A percentile compares a stretch with the other conserved stretches of the same genome.
Conservation (phyloP, 2,797 vertebrate genomes). For the Halcyon leucocephala region DNA sequence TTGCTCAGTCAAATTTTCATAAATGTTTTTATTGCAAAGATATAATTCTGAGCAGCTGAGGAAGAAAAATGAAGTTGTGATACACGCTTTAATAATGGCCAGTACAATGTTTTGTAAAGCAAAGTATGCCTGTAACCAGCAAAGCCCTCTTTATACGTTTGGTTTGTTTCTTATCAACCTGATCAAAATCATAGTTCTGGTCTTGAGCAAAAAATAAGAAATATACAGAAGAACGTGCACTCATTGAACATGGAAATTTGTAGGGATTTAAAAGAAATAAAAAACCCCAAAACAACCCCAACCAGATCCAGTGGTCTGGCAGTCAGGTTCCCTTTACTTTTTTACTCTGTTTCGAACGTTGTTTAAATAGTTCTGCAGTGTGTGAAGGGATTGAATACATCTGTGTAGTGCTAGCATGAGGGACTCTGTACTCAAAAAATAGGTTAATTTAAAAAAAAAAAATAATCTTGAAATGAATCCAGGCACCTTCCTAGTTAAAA, state of each 20-base stretch:
- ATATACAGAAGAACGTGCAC: neutral
- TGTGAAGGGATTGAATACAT: constrained; percentile 32
- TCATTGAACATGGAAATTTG: neutral
- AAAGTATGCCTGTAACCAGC: neutral
- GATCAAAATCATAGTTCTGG: neutral
- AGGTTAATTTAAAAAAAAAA: neutral
- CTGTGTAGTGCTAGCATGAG: neutral
- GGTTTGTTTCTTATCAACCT: neutral
- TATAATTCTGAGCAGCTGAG: constrained; percentile 14
- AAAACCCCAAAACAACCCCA: neutral
- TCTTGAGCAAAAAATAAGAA: neutral
- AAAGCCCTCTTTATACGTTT: neutral
- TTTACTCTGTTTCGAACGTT: neutral
- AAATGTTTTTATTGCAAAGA: constrained; percentile 1
- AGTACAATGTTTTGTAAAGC: neutral
- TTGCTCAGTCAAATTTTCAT: neutral
- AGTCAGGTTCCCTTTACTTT: neutral
- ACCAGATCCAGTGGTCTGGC: neutral
- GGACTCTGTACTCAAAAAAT: neutral
- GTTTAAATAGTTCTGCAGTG: constrained; percentile 35
- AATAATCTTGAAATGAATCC: neutral
- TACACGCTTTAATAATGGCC: neutral
- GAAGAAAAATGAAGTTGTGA: neutral
- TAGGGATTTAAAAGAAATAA: neutral
- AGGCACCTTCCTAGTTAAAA: constrained; percentile 28